These are phyloP conservation scores for Anguilla pacifica DNA, from an alignment of 2,797 vertebrate genomes.

Conservation along the genomic window DNA sequence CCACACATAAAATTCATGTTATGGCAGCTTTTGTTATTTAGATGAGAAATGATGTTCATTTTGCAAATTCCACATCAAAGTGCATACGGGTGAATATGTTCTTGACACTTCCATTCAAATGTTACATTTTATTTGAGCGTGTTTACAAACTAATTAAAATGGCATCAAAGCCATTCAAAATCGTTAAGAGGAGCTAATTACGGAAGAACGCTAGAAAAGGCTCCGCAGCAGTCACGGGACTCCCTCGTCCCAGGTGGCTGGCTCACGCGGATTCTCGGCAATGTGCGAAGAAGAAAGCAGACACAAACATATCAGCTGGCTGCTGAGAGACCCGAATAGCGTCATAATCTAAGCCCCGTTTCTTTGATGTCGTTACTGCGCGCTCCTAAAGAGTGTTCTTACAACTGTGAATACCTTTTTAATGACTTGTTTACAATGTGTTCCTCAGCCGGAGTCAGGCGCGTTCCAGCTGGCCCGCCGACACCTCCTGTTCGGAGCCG, in stretches of 20 bases:
- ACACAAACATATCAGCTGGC: not conserved
- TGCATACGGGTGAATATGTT: not conserved
- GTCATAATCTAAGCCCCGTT: conserved; percentile 5
- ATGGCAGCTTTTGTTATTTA: not conserved
- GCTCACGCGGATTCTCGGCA: not conserved
- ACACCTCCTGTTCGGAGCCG: not conserved
- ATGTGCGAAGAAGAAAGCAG: not conserved
- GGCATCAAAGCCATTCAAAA: conserved; percentile 3
- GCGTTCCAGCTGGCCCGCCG: conserved; percentile 22
- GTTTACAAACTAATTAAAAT: conserved; percentile 31
- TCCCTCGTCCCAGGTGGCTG: not conserved
- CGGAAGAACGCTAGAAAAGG: not conserved
- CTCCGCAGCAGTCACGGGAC: not conserved
- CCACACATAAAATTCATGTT: not conserved
- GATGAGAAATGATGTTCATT: not conserved
- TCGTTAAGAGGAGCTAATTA: conserved; percentile 30
- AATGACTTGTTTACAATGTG: conserved; percentile 20
- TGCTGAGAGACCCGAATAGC: not conserved
- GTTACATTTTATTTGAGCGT: conserved; percentile 13
- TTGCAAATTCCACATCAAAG: not conserved
- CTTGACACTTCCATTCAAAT: not conserved
- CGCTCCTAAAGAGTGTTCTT: not conserved
- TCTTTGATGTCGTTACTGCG: conserved; percentile 5
- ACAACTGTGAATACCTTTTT: conserved; percentile 23
- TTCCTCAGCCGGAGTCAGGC: conserved; percentile 2